Evolutionary conservation across 2,888 invertebrate genomes (phyloP).

Genomic region (Tiliacea citrago): DNA sequence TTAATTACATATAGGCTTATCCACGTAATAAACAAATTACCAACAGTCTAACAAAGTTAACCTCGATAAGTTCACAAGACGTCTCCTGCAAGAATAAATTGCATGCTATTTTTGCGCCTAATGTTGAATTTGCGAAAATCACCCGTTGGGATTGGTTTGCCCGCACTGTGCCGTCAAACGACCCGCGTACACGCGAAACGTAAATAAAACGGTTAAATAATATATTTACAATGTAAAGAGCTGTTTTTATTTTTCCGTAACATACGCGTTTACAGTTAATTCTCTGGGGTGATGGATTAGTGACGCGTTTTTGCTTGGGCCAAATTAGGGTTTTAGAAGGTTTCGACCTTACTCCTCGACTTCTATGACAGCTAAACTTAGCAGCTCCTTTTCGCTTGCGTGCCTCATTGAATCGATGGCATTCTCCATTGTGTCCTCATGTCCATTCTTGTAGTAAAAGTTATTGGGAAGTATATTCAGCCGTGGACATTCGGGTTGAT

Average conservation of each 20-base stretch:
- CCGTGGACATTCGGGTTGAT: slow-evolving; percentile 2
- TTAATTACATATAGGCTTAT: slow-evolving; percentile 1
- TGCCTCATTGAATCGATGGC: not conserved
- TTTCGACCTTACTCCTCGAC: not conserved
- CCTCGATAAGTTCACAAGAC: slow-evolving; percentile 32
- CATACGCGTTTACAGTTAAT: slow-evolving; percentile 24
- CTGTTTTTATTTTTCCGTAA: slow-evolving; percentile 32
- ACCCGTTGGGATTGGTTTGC: slow-evolving; percentile 47
- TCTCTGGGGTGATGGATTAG: slow-evolving; percentile 22
- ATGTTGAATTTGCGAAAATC: slow-evolving; percentile 54
- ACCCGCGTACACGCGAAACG: slow-evolving; percentile 59
- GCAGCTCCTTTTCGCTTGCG: not conserved
- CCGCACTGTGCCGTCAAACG: slow-evolving; percentile 45
- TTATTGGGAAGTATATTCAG: not conserved
- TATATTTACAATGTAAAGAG: slow-evolving; percentile 35
- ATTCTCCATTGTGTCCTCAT: not conserved
- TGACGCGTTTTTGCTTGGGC: not conserved
- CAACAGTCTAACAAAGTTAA: slow-evolving; percentile 18
- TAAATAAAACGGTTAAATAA: slow-evolving; percentile 57
- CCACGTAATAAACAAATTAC: not conserved
- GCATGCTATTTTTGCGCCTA: slow-evolving; percentile 43
- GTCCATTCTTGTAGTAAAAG: not conserved
- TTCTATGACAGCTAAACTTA: not conserved
- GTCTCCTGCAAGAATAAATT: slow-evolving; percentile 44
- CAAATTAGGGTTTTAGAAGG: not conserved